Evolutionary conservation across 2,113 vertebrate species (phyloP), one percentile per base, ranked within the genome.

Genomic region (Cheilinus undulatus): DNA sequence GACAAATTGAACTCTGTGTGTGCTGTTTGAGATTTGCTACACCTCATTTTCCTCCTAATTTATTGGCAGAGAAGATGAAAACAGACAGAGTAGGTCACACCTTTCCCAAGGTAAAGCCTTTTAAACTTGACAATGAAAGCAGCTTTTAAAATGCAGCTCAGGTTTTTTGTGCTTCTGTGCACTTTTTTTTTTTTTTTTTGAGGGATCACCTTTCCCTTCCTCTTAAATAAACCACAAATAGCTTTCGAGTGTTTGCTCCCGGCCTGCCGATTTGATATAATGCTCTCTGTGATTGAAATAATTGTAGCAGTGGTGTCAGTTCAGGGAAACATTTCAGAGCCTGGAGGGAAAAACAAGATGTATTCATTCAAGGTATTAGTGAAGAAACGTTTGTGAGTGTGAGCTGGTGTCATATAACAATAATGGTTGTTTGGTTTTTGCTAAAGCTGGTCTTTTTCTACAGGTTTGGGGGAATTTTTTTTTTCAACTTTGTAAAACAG

Each of bases 261-360:
- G 17, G 49, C 49, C 38, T 30, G 49, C 49, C 63, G 56, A 83
- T 84, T 76, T 79, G 32, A 86, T 77, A 49, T 84, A 17, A 77
- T 83, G 85, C 75, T 71, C 45, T 53, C 57, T 78, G 51, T 78
- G 65, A 86, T 78, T 59, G 70, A 70, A 87, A 84, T 81, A 76
- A 87, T 84, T 84, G 50, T 48, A 51, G 70, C 56, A 70, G 69
- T 60, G 49, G 40, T 73, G 73, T 78, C 23, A 56, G 53, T 79
- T 75, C 36, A 43, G 57, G 61, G 13, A 82, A 45, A 57, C 38
- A 20, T 74, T 67, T 70, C 54, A 56, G 27, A 38, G 49, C 34
- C 28, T 34, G 19, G 17, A 38, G 3, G 58, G 46, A 52, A 46
- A 52, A 65, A 15, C 0, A 5, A 68, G 24, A 3, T 13, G 17